Evolutionary conservation across 2,113 vertebrate genomes (phyloP), one percentile per base, ranked within the genome.

Genomic region (Gambusia affinis): DNA sequence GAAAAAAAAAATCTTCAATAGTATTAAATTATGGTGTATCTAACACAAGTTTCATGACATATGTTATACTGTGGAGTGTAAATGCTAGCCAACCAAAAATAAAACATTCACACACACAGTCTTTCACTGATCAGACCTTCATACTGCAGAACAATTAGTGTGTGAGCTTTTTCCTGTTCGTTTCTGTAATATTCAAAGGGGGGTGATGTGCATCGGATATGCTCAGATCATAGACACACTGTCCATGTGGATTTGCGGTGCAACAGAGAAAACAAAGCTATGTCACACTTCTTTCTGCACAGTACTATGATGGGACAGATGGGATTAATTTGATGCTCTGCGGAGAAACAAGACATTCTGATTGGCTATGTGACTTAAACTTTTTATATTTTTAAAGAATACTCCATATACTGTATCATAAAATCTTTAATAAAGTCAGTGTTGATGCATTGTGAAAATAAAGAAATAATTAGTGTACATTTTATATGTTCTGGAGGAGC

Each of bases 401-500:
- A 30, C 64, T 67, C 64, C 82, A 17, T 44, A 4, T 15, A 4
- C n/a, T n/a, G n/a, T n/a, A n/a, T 89, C 64, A 76, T 71, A 60
- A 54, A 60, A 42, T 27, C 29, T 62, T 67, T 78, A 68, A 79
- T 72, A 67, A 57, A 37, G 39, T 28, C 71, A 61, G 62, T 69
- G 78, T 75, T 67, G 39, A 17, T 47, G 17, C 14, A 17, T 17
- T 47, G 19, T 47, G 4, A 78, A 87, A 86, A 80, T 70, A 73
- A 44, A 76, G 27, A 72, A 64, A 28, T 37, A 69, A 69, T 15
- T 74, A 76, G 72, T 68, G 24, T 67, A 70, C 19, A 28, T 82
- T 87, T 84, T 24, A 76, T 83, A 70, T 67, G 73, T 87, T 78
- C 64, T 28, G 3, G 30, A 79, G 73, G 47, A 37, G 37, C 33